phyloP scores from a whole-genome alignment of 2,888 invertebrate genomes.

The Sarcophaga subvicina region DNA sequence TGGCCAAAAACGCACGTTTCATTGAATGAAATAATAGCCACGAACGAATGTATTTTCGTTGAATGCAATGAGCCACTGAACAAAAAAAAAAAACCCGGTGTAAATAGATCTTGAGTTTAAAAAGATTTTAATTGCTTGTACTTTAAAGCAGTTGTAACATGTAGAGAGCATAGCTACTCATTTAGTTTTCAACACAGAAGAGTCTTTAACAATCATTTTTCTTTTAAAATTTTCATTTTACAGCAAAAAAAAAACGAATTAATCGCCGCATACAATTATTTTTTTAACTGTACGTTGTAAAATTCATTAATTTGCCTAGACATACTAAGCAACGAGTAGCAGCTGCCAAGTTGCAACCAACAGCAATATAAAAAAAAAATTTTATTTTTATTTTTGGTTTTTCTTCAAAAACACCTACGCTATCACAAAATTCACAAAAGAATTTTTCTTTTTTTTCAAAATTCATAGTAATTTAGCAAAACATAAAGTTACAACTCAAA shows the following conservation, averaged over 20 bases:
- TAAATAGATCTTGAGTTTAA: slow-evolving; percentile 15
- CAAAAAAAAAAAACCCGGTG: not conserved
- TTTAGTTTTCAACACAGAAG: slow-evolving; percentile 3
- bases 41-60: slow-evolving; percentile 2
- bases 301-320: slow-evolving; percentile 61
- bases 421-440: slow-evolving; percentile 7
- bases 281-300: slow-evolving; percentile 52
- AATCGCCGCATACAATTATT: slow-evolving; percentile 51
- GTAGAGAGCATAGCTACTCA: not conserved
- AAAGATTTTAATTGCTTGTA: slow-evolving; percentile 56
- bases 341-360: slow-evolving; percentile 45
- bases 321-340: slow-evolving; percentile 50
- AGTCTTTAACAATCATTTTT: slow-evolving; percentile 34
- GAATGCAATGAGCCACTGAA: slow-evolving; percentile 22
- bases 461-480: slow-evolving; percentile 28
- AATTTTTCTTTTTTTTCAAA: slow-evolving; percentile 37
- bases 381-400: not conserved
- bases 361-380: slow-evolving; percentile 16
- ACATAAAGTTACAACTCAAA: slow-evolving; percentile 4
- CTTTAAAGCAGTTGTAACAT: slow-evolving; percentile 34
- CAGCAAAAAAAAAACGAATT: not conserved
- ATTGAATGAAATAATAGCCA: slow-evolving; percentile 1
- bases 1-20: slow-evolving; percentile 52
- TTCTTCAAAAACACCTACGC: slow-evolving; percentile 57
- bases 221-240: slow-evolving; percentile 2